Evolutionary conservation across 1,140 invertebrate genomes (phyloP), one percentile per base, ranked within the genome.

Genomic region (Ganaspis sp.): DNA sequence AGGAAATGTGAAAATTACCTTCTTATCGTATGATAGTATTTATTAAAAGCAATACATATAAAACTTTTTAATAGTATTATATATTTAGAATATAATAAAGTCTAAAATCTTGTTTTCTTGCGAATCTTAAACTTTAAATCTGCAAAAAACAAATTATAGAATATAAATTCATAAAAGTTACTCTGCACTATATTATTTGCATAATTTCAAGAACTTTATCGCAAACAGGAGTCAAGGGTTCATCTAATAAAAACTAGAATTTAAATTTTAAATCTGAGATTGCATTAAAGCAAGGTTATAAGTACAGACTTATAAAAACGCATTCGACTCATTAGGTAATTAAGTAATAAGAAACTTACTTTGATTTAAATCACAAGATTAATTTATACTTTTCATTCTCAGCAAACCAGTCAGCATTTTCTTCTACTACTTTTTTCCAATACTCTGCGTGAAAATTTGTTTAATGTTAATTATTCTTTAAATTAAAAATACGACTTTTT

Each of bases 341-440:
- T 64, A 29, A 15, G 21, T 64, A 64, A 64, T 64, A 15, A 6
- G 11, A 64, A 64, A 64, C 58, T 8, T 64, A 64, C 58, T 15
- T 64, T 15, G 23, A 37, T 64, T 54, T 42, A 12, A 49, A 49
- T 80, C 38, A 74, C 54, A 45, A 69, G 26, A 75, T 74, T 9
- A 83, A 37, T 87, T 92, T 93, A 80, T 93, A 94, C 81, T 91
- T 89, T 87, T 93, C 92, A 84, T 94, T 92, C 42, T 93, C 88
- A 23, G 82, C 75, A 80, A 93, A 93, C 92, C 94, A 95, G 29
- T 92, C 88, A 5, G 82, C 77, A 72, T 93, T 91, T 15, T 91
- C 85, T 82, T 92, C 87, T 0, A 92, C 81, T 53, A 87, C 80
- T 40, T 87, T 81, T 76, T 92, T 92, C 94, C 94, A 94, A 79